These are phyloP conservation scores for Eulemur macaco DNA, from an alignment of 2,113 vertebrate species.

Conservation along the genomic window DNA sequence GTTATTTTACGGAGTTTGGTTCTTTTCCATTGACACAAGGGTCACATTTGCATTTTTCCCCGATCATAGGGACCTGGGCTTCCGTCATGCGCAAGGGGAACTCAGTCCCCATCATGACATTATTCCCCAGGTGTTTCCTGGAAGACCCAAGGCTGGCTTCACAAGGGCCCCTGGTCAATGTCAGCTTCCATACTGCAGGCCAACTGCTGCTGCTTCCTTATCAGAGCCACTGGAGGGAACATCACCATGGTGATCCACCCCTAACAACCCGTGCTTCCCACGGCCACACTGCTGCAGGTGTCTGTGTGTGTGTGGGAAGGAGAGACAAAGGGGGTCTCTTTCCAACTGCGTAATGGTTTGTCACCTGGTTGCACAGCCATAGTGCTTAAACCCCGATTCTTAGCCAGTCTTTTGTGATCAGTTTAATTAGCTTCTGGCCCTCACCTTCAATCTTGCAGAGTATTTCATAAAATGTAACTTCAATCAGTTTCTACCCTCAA, in stretches of 20 bases:
- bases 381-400: neutral
- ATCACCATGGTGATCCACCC: neutral
- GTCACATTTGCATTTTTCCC: no score
- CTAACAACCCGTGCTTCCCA: no score
- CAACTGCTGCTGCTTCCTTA: neutral
- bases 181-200: neutral
- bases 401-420: neutral
- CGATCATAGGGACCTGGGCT: neutral
- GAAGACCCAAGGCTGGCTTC: neutral
- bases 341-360: neutral
- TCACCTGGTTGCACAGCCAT: neutral
- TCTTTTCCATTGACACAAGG: no score
- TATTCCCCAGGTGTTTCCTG: neutral
- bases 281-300: rapidly evolving
- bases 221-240: no score
- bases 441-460: neutral
- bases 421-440: neutral
- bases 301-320: neutral
- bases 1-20: no score
- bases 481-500: neutral
- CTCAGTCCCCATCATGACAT: neutral
- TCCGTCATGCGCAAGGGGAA: neutral
- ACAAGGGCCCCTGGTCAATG: neutral
- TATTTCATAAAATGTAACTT: neutral
- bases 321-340: neutral